Conservation (phyloP, 1,140 invertebrate genomes). For the Hetaerina americana region DNA sequence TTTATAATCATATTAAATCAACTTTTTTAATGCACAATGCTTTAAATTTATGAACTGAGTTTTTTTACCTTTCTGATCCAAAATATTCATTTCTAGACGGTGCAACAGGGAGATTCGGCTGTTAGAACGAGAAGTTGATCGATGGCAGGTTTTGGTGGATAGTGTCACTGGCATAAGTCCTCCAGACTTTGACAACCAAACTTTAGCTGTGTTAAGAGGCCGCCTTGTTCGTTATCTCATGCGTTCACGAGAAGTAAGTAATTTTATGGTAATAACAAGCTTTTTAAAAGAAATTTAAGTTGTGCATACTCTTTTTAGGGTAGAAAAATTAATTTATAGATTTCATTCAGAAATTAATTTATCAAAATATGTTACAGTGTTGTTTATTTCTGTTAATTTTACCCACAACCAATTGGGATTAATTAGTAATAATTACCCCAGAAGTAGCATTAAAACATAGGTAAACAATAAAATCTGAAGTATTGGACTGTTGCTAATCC, state of each 20-base stretch:
- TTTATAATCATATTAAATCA: too few relatives aligned
- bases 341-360: conserved; percentile 9
- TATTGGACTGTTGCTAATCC: too few relatives aligned
- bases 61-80: neutral
- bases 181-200: conserved; percentile 80
- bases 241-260: conserved; percentile 75
- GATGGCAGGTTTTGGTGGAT: conserved; percentile 91
- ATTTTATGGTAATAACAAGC: neutral
- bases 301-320: neutral
- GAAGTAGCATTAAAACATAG: too few relatives aligned
- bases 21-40: neutral
- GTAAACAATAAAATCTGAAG: too few relatives aligned
- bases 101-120: conserved; percentile 72
- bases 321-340: conserved; percentile 5
- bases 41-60: conserved; percentile 1
- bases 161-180: conserved; percentile 67
- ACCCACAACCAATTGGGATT: too few relatives aligned
- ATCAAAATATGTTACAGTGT: too few relatives aligned
- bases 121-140: conserved; percentile 75
- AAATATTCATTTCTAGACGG: conserved; percentile 34
- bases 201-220: conserved; percentile 83
- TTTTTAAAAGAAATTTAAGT: conserved; percentile 3
- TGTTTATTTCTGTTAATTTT: too few relatives aligned
- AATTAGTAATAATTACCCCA: too few relatives aligned
- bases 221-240: conserved; percentile 87